Conservation (phyloP, 2,113 vertebrate species). For the Sialia sialis region DNA sequence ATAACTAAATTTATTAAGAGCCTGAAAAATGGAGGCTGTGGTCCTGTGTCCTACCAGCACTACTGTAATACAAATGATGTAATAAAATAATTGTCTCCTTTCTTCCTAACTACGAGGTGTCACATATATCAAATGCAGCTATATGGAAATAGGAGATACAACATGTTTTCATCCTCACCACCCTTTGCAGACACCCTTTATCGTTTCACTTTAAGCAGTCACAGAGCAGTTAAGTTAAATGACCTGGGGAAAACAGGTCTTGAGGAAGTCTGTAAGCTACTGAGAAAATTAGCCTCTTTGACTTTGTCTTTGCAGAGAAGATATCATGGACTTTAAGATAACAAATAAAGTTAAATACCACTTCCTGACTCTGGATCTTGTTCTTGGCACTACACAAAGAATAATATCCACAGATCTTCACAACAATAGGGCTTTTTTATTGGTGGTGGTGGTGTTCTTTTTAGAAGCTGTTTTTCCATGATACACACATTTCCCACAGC, state of each 20-base stretch:
- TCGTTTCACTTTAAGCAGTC: not conserved
- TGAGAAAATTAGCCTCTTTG: not conserved
- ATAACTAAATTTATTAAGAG: not conserved
- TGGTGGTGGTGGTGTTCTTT: not conserved
- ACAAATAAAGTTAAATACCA: conserved; percentile 32
- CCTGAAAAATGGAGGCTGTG: not conserved
- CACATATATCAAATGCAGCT: not conserved
- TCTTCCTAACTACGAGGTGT: not conserved
- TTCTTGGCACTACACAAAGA: conserved; percentile 42
- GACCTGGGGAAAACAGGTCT: not conserved
- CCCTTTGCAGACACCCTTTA: not conserved
- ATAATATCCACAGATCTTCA: conserved; percentile 35
- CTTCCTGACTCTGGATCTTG: conserved; percentile 38
- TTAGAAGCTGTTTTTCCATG: conserved; percentile 15
- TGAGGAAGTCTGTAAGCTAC: not conserved
- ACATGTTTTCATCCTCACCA: not conserved
- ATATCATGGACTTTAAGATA: not conserved
- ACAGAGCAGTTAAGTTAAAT: not conserved
- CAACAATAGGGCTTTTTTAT: not conserved
- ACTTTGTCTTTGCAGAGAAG: not conserved
- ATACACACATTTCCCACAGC: conserved; percentile 17
- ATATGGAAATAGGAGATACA: not conserved
- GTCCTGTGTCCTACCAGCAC: not conserved
- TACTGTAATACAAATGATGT: not conserved
- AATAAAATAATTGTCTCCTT: not conserved